Conservation (phyloP, 2,888 invertebrate genomes). For the Cantharis lateralis region DNA sequence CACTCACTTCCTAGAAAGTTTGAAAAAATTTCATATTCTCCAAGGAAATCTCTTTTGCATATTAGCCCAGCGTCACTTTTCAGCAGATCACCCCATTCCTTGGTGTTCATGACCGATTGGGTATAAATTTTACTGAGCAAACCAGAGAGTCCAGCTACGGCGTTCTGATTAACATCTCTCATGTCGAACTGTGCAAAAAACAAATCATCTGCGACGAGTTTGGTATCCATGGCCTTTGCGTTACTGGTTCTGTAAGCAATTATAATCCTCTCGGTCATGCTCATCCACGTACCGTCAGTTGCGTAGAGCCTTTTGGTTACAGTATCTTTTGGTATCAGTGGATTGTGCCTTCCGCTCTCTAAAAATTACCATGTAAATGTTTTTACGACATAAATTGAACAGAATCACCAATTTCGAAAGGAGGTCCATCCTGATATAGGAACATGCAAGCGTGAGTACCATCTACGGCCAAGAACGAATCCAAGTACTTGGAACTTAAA, state of each 20-base stretch:
- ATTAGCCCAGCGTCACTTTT: conserved; percentile 56
- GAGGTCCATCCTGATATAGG: conserved; percentile 68
- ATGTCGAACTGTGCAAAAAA: conserved; percentile 48
- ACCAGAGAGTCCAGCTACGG: conserved; percentile 45
- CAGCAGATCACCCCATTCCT: conserved; percentile 62
- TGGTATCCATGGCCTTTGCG: conserved; percentile 63
- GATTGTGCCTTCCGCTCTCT: conserved; percentile 68
- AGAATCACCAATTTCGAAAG: conserved; percentile 66
- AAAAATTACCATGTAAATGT: conserved; percentile 28
- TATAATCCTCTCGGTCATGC: conserved; percentile 68
- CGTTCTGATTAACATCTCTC: conserved; percentile 41
- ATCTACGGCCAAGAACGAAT: conserved; percentile 63
- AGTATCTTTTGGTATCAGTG: conserved; percentile 46
- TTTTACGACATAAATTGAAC: neutral
- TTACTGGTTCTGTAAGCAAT: conserved; percentile 70
- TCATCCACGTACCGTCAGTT: conserved; percentile 63
- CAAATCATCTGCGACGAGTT: conserved; percentile 65
- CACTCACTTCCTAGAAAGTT: conserved; percentile 59
- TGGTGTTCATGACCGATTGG: conserved; percentile 56
- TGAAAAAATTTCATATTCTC: conserved; percentile 62
- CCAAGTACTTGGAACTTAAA: conserved; percentile 64
- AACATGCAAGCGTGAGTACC: conserved; percentile 67
- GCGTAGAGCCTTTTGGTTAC: conserved; percentile 64
- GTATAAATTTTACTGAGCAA: conserved; percentile 50
- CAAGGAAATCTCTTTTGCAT: conserved; percentile 61